phyloP scores from a whole-genome alignment of 2,888 invertebrate species.

The Parascotia fuliginaria region DNA sequence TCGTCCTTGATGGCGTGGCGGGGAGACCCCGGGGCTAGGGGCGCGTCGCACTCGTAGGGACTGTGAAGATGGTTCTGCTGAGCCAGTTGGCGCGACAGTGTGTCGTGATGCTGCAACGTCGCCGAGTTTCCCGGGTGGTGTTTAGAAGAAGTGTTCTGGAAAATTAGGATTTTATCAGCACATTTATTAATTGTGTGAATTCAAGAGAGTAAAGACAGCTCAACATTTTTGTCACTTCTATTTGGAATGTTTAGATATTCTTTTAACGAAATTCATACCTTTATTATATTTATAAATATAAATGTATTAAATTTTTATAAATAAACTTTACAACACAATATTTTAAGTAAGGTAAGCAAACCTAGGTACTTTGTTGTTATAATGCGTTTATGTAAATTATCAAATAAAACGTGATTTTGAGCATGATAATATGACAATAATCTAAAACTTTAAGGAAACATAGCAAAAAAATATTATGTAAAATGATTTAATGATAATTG shows the following conservation, averaged over 20 bases:
- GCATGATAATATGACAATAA: too few species aligned
- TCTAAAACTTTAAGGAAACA: too few species aligned
- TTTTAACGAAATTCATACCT: too few species aligned
- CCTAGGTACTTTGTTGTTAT: too few species aligned
- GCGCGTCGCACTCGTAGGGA: constrained; percentile 82
- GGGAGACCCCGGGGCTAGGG: constrained; percentile 78
- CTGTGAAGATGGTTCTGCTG: constrained; percentile 83
- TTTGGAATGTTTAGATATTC: neutral
- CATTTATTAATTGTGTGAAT: constrained; percentile 1
- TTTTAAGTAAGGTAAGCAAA: too few species aligned
- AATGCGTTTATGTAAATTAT: too few species aligned
- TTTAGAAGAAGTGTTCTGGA: constrained; percentile 95
- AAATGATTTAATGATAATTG: too few species aligned
- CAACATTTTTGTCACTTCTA: constrained; percentile 30
- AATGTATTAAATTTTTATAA: too few species aligned
- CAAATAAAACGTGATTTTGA: too few species aligned
- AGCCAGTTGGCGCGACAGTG: constrained; percentile 75
- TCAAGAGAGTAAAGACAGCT: constrained; percentile 49
- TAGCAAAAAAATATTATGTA: too few species aligned
- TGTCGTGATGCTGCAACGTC: constrained; percentile 89
- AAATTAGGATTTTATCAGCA: constrained; percentile 38
- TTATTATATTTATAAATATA: too few species aligned
- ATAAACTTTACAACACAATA: too few species aligned
- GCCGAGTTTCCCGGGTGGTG: constrained; percentile 88
- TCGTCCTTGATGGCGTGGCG: constrained; percentile 77